Evolutionary conservation across 2,888 invertebrate genomes (phyloP), one percentile per base, ranked within the genome.

Genomic region (Dorcus parallelipipedus): DNA sequence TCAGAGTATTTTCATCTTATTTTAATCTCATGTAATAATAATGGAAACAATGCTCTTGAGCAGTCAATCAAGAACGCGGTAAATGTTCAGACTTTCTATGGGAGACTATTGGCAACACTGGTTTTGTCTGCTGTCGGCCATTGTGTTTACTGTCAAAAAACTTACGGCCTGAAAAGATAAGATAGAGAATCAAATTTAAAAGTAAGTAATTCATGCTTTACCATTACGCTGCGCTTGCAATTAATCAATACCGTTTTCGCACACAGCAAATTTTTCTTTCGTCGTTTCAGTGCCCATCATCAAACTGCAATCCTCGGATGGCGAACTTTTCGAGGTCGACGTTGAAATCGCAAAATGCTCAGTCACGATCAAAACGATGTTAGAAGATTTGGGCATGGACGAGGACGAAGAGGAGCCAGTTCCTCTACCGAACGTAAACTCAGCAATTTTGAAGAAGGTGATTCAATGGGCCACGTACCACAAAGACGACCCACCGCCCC

Each of bases 331-430:
- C 76, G 93, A 95, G 67, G 96, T 97, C 0, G 97, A 97, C 73
- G 92, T 95, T 0, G 95, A 97, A 77, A 95, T 98, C 59, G 97
- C 97, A 48, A 95, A 96, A 83, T 96, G 96, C 78, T 97, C 97
- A 0, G 94, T 95, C 10, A 98, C 97, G 0, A 97, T 99, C 67
- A 97, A 97, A 80, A 98, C 97, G 3, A 98, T 99, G 94, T 84
- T 99, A 69, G 97, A 97, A 80, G 93, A 95, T 80, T 82, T 93
- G 60, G 93, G 93, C 9, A 89, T 93, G 88, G 94, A 94, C 71
- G 93, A 91, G 49, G 92, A 95, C 58, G 94, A 94, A 66, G 96
- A 96, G 73, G 96, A 96, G 78, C 88, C 95, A 3, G 94, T 99
- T 0, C 98, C 98, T 0, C 80, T 99, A 54, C 97, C 97, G 0